phyloP scores from a whole-genome alignment of 2,113 vertebrate genomes.

The Gallinago jamesoni region DNA sequence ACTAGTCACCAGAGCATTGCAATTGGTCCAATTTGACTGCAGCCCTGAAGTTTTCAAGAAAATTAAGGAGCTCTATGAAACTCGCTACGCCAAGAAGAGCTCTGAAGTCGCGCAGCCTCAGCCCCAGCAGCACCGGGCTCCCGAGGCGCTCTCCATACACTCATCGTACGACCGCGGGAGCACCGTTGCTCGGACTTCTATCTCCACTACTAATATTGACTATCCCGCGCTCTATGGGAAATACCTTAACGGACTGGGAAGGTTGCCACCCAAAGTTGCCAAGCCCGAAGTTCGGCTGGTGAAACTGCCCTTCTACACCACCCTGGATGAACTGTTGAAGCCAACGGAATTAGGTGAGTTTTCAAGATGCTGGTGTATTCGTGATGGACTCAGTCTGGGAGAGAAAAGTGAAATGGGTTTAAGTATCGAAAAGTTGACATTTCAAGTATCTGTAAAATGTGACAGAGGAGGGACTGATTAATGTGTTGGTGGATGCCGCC shows the following conservation, averaged over 20 bases:
- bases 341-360: slow-evolving; percentile 93
- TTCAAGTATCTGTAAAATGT: background rate
- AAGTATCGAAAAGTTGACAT: background rate
- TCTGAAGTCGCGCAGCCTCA: slow-evolving; percentile 62
- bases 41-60: slow-evolving; percentile 97
- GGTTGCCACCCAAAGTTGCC: slow-evolving; percentile 83
- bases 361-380: fast-evolving
- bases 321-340: slow-evolving; percentile 90
- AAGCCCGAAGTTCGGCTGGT: slow-evolving; percentile 86
- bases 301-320: slow-evolving; percentile 94
- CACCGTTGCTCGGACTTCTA: slow-evolving; percentile 67
- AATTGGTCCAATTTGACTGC: slow-evolving; percentile 96
- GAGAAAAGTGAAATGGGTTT: background rate
- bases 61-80: slow-evolving; percentile 96
- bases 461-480: background rate
- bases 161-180: slow-evolving; percentile 75
- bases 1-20: slow-evolving; percentile 92
- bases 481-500: fast-evolving
- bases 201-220: slow-evolving; percentile 71
- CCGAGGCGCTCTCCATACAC: slow-evolving; percentile 80
- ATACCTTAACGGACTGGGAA: slow-evolving; percentile 94
- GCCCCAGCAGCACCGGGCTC: slow-evolving; percentile 69
- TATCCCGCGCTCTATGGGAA: slow-evolving; percentile 86
- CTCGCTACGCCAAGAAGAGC: slow-evolving; percentile 89
- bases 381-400: too few species aligned